phyloP scores from a whole-genome alignment of 2,113 vertebrate species.

The Redunca redunca region DNA sequence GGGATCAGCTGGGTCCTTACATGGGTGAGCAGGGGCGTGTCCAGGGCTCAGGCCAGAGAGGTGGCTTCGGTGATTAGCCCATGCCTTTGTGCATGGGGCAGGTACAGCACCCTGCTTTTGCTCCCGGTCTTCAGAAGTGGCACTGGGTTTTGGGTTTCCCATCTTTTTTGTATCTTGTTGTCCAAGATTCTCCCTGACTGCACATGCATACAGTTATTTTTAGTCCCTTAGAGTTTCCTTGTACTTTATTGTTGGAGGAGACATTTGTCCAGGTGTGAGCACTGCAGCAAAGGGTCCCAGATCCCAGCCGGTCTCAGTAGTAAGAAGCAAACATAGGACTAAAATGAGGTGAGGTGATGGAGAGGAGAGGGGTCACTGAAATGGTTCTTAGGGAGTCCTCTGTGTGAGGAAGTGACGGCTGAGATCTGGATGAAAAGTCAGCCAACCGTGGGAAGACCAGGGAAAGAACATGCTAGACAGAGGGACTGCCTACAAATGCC shows the following conservation, averaged over 20 bases:
- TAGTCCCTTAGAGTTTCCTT: neutral
- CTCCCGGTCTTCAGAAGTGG: neutral
- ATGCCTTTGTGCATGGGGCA: neutral
- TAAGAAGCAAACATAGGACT: neutral
- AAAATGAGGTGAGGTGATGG: neutral
- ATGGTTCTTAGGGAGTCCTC: too few species aligned
- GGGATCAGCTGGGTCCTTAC: neutral
- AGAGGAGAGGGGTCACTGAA: too few species aligned
- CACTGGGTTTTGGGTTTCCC: neutral
- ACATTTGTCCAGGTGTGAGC: neutral
- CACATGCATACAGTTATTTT: neutral
- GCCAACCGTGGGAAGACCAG: neutral
- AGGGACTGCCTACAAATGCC: neutral
- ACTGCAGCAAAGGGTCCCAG: neutral
- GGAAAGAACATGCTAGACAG: neutral
- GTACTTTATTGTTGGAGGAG: neutral
- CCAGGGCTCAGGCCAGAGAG: neutral
- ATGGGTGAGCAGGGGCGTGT: neutral
- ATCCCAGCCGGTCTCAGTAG: neutral
- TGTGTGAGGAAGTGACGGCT: neutral
- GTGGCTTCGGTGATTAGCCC: neutral
- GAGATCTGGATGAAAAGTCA: neutral
- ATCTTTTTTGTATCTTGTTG: neutral
- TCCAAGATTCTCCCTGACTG: neutral
- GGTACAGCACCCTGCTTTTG: neutral